phyloP scores from a whole-genome alignment of 2,113 vertebrate genomes.

The Corythornis madagascariensis region DNA sequence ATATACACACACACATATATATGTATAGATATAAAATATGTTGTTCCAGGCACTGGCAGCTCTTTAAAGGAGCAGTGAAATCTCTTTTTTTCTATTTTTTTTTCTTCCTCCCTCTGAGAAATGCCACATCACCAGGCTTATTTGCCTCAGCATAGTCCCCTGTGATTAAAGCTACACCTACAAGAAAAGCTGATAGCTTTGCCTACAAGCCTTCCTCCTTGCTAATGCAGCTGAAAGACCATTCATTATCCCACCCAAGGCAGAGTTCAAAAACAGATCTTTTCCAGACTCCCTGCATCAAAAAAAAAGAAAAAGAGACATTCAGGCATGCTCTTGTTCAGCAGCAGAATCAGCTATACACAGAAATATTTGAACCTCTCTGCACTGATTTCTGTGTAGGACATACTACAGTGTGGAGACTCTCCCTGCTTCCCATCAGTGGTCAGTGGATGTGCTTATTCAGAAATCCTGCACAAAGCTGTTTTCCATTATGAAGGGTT shows the following conservation, averaged over 20 bases:
- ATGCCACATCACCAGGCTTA: slow-evolving; percentile 2
- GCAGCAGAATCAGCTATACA: neutral
- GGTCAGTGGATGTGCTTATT: neutral
- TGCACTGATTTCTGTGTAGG: neutral
- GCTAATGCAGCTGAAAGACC: slow-evolving; percentile 21
- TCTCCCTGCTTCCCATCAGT: neutral
- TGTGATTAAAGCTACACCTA: slow-evolving; percentile 50
- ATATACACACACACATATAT: neutral
- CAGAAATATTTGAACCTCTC: neutral
- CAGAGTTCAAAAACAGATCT: neutral
- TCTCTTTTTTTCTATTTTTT: neutral
- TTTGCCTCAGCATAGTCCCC: neutral
- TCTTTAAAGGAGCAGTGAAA: slow-evolving; percentile 23
- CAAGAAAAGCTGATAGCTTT: slow-evolving; percentile 33
- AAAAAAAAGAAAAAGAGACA: neutral
- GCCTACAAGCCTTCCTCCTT: neutral
- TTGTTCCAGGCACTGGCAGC: neutral
- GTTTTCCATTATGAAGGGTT: neutral
- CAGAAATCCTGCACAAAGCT: neutral
- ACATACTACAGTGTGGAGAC: accelerated
- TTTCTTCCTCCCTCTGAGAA: neutral
- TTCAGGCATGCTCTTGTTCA: neutral
- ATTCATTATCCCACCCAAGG: slow-evolving; percentile 40
- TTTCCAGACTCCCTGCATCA: neutral
- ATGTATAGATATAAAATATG: neutral